Evolutionary conservation across 1,140 invertebrate genomes (phyloP).

Genomic region (Schlechtendalia chinensis): DNA sequence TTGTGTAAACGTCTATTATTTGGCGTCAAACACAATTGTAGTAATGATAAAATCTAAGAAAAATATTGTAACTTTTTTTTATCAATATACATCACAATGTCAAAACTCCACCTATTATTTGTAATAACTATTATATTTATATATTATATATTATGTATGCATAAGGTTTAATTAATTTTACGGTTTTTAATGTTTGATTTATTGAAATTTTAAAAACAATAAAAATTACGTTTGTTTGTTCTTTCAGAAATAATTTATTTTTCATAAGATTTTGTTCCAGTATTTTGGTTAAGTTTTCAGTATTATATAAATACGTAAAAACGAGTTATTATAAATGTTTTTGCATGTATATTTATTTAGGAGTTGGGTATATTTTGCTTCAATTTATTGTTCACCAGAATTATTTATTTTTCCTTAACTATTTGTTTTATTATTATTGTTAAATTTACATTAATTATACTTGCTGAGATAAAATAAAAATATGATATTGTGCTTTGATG

Average conservation of each 20-base stretch:
- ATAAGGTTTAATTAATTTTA: background rate
- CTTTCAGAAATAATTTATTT: slow-evolving; percentile 11
- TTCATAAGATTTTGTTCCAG: slow-evolving; percentile 19
- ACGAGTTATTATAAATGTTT: background rate
- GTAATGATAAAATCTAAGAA: background rate
- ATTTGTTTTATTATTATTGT: slow-evolving; percentile 29
- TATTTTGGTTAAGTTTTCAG: slow-evolving; percentile 32
- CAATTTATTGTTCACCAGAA: background rate
- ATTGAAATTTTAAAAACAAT: background rate
- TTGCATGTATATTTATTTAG: background rate
- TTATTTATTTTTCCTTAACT: slow-evolving; percentile 8
- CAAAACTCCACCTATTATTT: background rate
- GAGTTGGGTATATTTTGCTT: background rate
- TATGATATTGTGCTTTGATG: slow-evolving; percentile 32
- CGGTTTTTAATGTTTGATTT: background rate
- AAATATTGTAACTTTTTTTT: background rate
- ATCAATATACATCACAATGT: slow-evolving; percentile 24
- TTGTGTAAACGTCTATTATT: no score
- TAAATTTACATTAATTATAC: slow-evolving; percentile 33
- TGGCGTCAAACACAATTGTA: background rate
- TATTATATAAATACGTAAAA: slow-evolving; percentile 4
- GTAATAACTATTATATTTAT: background rate
- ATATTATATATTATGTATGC: no score
- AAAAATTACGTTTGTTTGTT: background rate
- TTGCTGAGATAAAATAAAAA: background rate